Evolutionary conservation across 2,888 invertebrate genomes (phyloP), one percentile per base, ranked within the genome.

Genomic region (Lymantria monacha): DNA sequence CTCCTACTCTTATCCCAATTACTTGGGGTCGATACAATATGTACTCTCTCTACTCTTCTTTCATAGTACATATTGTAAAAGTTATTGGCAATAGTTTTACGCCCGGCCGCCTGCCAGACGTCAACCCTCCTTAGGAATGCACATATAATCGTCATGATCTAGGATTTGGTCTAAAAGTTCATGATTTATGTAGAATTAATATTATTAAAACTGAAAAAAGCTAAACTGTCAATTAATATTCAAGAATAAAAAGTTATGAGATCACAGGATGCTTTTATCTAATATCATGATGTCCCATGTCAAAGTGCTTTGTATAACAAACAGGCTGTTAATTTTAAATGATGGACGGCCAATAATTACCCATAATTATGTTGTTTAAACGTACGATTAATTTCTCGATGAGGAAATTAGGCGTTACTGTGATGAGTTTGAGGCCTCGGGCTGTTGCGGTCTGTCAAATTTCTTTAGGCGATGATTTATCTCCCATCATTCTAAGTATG

Each of bases 331-430:
- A 48, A 46, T 49, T 22, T 40, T 41, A 44, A 49, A 12, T 48
- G 41, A 48, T 42, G 37, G 44, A 51, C 44, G 49, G 42, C n/a
- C 10, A 30, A 48, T 54, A 59, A 63, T 66, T 57, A 66, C 46
- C 48, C 51, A 31, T 46, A 51, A 59, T 63, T 59, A 66, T 42
- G 12, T 37, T 42, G 42, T 53, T 52, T 55, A 53, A 51, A 42
- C 45, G 48, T 41, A 52, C 51, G 46, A 59, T 55, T 55, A 59
- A 53, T 49, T 45, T 49, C 13, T 63, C 40, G 46, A 55, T 57
- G 52, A 36, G 45, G 41, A 57, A 61, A 63, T 50, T 50, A 51
- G 51, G 57, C 58, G 52, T 63, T 64, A 64, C 51, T 14, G 14
- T 41, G 47, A 46, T 36, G 48, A 44, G 46, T 54, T 52, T 49